Conservation (phyloP, 2,113 vertebrate species). For the Astur gentilis region DNA sequence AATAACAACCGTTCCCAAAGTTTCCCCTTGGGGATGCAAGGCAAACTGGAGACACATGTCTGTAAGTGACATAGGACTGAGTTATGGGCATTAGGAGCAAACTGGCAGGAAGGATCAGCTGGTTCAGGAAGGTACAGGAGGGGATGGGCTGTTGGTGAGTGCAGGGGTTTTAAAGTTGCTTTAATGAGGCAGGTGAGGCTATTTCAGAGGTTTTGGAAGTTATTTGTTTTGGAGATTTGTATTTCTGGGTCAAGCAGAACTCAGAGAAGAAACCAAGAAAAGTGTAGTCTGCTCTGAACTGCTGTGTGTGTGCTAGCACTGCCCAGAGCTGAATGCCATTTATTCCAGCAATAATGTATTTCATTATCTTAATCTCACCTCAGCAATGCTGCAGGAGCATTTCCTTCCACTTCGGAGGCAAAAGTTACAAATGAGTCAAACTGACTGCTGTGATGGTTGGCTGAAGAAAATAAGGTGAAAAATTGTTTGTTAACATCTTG, state of each 20-base stretch:
- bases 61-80: background rate
- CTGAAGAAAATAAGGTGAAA: background rate
- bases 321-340: background rate
- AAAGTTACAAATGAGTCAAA: background rate
- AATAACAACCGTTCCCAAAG: background rate
- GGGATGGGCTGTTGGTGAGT: background rate
- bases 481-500: background rate
- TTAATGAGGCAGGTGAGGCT: background rate
- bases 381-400: background rate
- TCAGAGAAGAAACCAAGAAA: background rate
- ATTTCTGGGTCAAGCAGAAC: background rate
- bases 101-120: background rate
- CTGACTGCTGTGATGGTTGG: background rate
- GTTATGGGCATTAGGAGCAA: background rate
- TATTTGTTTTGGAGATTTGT: background rate
- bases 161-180: background rate
- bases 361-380: background rate
- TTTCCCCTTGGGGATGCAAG: background rate
- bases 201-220: background rate
- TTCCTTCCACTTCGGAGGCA: background rate
- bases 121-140: background rate
- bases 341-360: background rate
- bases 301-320: background rate
- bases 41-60: background rate
- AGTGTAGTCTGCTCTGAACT: rapidly evolving